Conservation (phyloP, 2,888 invertebrate species). For the Diarsia mendica region DNA sequence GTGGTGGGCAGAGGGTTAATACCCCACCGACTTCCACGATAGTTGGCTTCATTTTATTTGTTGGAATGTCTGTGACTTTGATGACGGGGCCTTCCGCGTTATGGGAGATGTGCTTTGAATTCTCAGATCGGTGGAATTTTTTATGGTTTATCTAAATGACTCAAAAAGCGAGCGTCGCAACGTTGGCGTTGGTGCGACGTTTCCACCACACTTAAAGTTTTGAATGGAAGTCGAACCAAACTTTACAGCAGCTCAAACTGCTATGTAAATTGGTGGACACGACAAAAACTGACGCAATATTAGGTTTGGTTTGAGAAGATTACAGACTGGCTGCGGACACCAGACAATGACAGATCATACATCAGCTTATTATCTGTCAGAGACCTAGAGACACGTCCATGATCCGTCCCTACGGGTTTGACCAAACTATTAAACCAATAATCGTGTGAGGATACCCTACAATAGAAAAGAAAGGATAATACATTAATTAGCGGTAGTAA, state of each 20-base stretch:
- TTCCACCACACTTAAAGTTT: not conserved
- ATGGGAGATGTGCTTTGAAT: not conserved
- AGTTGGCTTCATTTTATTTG: conserved; percentile 46
- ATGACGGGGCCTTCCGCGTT: conserved; percentile 11
- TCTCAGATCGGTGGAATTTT: not conserved
- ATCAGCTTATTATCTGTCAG: not conserved
- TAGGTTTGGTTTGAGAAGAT: not conserved
- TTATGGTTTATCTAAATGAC: not conserved
- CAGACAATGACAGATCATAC: not conserved
- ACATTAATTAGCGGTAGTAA: conserved; percentile 37
- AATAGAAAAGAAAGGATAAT: conserved; percentile 24
- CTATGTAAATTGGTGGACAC: not conserved
- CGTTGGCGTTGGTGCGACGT: not conserved
- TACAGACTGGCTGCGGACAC: not conserved
- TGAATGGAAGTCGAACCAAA: not conserved
- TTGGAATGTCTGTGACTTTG: conserved; percentile 22
- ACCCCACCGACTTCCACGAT: conserved; percentile 45
- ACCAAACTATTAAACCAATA: not conserved
- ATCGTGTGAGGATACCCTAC: not conserved
- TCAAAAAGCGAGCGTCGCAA: not conserved
- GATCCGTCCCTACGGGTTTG: not conserved
- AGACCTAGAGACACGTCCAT: not conserved
- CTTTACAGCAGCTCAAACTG: not conserved
- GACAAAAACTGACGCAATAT: not conserved
- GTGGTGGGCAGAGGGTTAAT: conserved; percentile 52